Base-by-base conservation (phyloP, 2,113 vertebrate species). In the Anguilla rostrata region DNA sequence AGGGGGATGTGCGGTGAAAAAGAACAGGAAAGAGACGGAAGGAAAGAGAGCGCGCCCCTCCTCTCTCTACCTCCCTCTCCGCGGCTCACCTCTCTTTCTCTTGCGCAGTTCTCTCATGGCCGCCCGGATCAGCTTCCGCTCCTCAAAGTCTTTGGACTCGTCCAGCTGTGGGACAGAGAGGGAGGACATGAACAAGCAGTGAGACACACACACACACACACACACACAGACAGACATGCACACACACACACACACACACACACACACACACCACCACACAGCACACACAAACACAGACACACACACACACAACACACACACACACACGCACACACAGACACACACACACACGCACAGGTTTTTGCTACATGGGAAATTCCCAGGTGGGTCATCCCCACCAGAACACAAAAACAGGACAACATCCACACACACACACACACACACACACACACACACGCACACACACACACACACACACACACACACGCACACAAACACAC, bases 21-120 rank as follows among this genome's bases (percentile, higher is more conserved):
- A 60, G 57, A 49, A 66, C 39, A 40, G 57, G 9, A 75, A 53
- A 18, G 49, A 84, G 39, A 66, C 29, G 53, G 6, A 85, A 41
- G 26, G 84, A 2, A 34, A 34, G 34, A 34, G 34, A 34, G 34
- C 34, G 34, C 34, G 1, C 34, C 34, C 34, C 34, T 34, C 34
- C 34, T 34, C 34, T 34, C 34, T 34, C 34, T 34, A 34, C 34
- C 34, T 0, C 29, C 75, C 20, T 78, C 0, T 0, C 5, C 53
- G 2, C 11, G 53, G 14, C 53, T 89, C 95, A 99, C 98, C 98
- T 98, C 98, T 95, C 89, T 98, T 99, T 91, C 92, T 97, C 90
- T 99, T 98, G 80, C 98, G 96, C 83, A 99, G 96, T 83, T 99
- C 98, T 49, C 98, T 96, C 94, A 99, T 97, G 22, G 97, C 97